Evolutionary conservation across 2,888 invertebrate genomes (phyloP), one percentile per base, ranked within the genome.

Genomic region (Lutraria lutraria): DNA sequence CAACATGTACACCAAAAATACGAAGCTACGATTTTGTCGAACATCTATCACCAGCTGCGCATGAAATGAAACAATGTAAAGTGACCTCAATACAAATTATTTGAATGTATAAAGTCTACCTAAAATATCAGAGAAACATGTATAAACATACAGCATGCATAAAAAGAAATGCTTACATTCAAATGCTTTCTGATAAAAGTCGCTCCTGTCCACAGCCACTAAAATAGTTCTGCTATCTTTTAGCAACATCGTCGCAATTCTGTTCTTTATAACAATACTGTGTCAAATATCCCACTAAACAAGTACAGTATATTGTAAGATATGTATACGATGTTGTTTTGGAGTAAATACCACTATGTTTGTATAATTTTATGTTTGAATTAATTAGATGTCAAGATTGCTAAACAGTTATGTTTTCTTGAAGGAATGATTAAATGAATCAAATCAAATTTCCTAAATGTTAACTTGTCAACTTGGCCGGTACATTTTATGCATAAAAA

Each of bases 141-240:
- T 4, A 8, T 43, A 43, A 4, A 43, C 15, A 83, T 6, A 6
- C 8, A 83, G 16, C 29, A 83, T 15, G 31, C 31, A 12, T 31
- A n/a, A 60, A 81, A 63, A 87, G 15, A 6, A 72, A n/a, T 54
- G 91, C 93, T 92, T 88, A 92, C 93, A 94, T 68, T 90, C 86
- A 90, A 92, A 94, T 0, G 94, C 94, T 76, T 91, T 88, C 53
- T 93, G 91, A 43, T 93, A 88, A 82, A 89, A 90, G 76, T 93
- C 92, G 85, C 93, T 94, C 19, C 91, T 90, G 88, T 94, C 94
- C 88, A 94, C 92, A 15, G 93, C 93, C 81, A 94, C 91, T 10
- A 94, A 85, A 34, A 94, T 88, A 21, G 68, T 88, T 80, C 93
- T 82, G n/a, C 79, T 68, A 4, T 84, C 79, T 29, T n/a, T 72